Evolutionary conservation across 2,113 vertebrate species (phyloP), one percentile per base, ranked within the genome.

Genomic region (Ploceus nigricollis): DNA sequence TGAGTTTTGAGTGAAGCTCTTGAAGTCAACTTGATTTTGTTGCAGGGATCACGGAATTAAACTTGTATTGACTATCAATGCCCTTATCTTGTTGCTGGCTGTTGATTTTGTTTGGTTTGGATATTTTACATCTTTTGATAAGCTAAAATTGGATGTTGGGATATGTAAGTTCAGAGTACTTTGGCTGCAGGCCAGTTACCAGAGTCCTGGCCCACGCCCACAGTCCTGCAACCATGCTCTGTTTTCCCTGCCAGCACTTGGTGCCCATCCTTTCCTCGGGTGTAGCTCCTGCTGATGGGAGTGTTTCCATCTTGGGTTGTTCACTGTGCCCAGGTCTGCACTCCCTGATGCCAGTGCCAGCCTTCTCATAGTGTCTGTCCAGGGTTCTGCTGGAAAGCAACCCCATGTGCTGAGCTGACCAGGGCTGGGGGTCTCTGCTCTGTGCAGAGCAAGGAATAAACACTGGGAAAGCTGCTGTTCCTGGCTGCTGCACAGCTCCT

Each of bases 191-290:
- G 35, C 60, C 64, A 21, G 21, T 39, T 68, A 16, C 10, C 35
- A 28, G 35, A 25, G 10, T 63, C 64, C 44, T 87, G 70, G 47
- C 33, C 58, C 25, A 8, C 33, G 30, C n/a, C 65, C 25, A 6
- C 27, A 71, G 33, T 33, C 57, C 63, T 92, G 39, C 2, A 1
- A 0, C 3, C 23, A 0, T 5, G 35, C 28, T 0, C 11, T 45
- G 47, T 44, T 70, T 31, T 64, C 5, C 39, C 57, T 58, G 11
- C n/a, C 68, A 44, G 68, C 40, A 24, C 60, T 87, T 81, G 48
- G 39, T 50, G 42, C 37, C 73, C 11, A 1, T 64, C 35, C 42
- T 69, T 50, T 30, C 44, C 45, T 60, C 18, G 31, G 2, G 3
- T 25, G 17, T 13, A 21, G n/a, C 72, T 72, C 60, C 68, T 53